Base-by-base conservation (phyloP, 2,797 vertebrate genomes). In the Coracias cyanogaster region DNA sequence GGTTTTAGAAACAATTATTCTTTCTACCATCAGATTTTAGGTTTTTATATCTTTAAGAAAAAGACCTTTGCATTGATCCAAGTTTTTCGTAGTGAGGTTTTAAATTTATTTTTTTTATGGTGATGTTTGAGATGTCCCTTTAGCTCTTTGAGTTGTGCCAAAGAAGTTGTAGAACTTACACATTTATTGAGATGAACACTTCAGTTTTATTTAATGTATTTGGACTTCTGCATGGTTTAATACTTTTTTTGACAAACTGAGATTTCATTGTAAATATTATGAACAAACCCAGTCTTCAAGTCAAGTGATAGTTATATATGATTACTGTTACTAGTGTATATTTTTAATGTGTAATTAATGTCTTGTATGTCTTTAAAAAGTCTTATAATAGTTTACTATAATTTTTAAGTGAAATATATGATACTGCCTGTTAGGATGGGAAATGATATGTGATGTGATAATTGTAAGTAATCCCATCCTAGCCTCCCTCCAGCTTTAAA, bases 341-440 rank as follows among this genome's bases (percentile, higher is more conserved):
- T 82, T 46, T 92, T 61, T 91, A 90, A 67, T 83, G 31, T 70
- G 46, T 86, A 89, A 43, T 89, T 58, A 80, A 77, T 93, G 82
- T 91, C 41, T 91, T 93, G 54, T 19, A 48, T 20, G 39, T 90
- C 58, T 91, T 92, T 76, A 37, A 48, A 55, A 88, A 84, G 69
- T 89, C 31, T 88, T 87, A 35, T 35, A 90, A 25, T 57, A 89
- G 55, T 64, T 93, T 77, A 57, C 20, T 80, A 28, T 21, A 78
- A 1, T 81, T 87, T 58, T 76, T 82, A 90, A 87, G 41, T 72
- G 54, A 78, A 88, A 31, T 10, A 15, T n/a, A 12, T 57, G n/a
- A 14, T 90, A 52, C 60, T 93, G 85, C 43, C 66, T 90, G 22
- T 33, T 82, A 80, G 58, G 67, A 33, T 94, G 90, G 82, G 80